These are phyloP conservation scores for Ramazzottius varieornatus DNA, from an alignment of 2,888 invertebrate genomes.

Conservation along the genomic window DNA sequence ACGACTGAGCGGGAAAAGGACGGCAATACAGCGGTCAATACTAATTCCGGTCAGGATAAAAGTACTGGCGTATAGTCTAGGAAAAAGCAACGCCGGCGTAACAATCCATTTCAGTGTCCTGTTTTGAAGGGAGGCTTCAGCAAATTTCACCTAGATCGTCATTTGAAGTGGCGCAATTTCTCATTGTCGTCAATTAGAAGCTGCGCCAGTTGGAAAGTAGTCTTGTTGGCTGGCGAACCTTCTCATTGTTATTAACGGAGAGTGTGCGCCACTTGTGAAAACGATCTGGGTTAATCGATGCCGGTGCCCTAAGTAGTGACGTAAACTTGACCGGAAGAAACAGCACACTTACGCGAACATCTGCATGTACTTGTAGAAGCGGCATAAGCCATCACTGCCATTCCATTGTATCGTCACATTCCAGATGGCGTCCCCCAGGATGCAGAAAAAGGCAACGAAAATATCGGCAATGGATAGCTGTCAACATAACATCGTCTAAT, in stretches of 20 bases:
- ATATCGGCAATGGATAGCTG: conserved; percentile 58
- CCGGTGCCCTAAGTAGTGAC: too few species aligned
- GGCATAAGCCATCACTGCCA: conserved; percentile 47
- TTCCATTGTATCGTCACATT: conserved; percentile 46
- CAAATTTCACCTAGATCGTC: background rate
- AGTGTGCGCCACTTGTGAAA: too few species aligned
- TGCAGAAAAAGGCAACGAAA: conserved; percentile 50
- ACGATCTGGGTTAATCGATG: too few species aligned
- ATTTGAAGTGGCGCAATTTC: too few species aligned
- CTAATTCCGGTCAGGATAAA: conserved; percentile 55
- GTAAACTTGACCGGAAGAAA: too few species aligned
- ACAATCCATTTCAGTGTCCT: background rate
- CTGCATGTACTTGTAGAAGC: conserved; percentile 49
- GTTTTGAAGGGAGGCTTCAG: too few species aligned
- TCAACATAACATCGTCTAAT: background rate
- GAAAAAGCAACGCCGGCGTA: background rate
- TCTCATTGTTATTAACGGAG: too few species aligned
- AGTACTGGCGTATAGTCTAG: conserved; percentile 42
- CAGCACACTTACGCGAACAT: conserved; percentile 47
- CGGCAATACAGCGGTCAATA: conserved; percentile 45
- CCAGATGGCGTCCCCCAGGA: conserved; percentile 54
- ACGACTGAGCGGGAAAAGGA: conserved; percentile 48
- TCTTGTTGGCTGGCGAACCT: too few species aligned
- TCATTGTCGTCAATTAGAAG: too few species aligned
- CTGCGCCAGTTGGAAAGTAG: too few species aligned